Evolutionary conservation across 2,113 vertebrate genomes (phyloP), one percentile per base, ranked within the genome.

Genomic region (Dendropsophus ebraccatus): DNA sequence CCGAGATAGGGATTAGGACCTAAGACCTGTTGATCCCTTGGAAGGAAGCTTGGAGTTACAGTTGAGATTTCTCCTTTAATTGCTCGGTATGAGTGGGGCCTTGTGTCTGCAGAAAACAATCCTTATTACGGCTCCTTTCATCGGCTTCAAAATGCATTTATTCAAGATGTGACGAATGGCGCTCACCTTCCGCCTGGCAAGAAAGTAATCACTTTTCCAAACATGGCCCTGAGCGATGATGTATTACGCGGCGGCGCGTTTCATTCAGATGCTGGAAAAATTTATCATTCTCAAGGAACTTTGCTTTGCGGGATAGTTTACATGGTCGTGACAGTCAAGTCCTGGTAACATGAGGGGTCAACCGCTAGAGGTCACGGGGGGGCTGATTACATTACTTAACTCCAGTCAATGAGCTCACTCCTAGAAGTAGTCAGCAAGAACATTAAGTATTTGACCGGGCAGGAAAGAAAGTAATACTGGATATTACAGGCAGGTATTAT

Each of bases 181-280:
- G 0, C 35, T 81, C 0, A 76, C 74, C 85, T 81, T 84, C 82
- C 82, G 82, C 70, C 60, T 89, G 87, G 84, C 74, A 8, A 47
- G 85, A 67, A 90, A 89, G 87, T 89, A 76, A 90, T 62, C 0
- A 69, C 84, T 84, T 73, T 80, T 76, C 25, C 62, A 84, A 81
- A 0, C 0, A 0, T 58, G 81, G 88, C 89, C 91, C 88, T 83
- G 69, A 90, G 89, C 88, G 69, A 85, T 74, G 82, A 91, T 32
- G 58, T 89, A 89, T 88, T 86, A 88, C 89, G 76, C 84, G 30
- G 69, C 52, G 12, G 45, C 30, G 45, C 76, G 32, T 49, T 62
- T 86, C 67, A 49, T 70, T 81, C 85, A 74, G 25, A 52, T 25
- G 49, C 67, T 47, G 45, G 52, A 62, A 62, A 86, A 60, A 81